phyloP scores from a whole-genome alignment of 1,140 invertebrate species.

The Armadillidium nasatum region DNA sequence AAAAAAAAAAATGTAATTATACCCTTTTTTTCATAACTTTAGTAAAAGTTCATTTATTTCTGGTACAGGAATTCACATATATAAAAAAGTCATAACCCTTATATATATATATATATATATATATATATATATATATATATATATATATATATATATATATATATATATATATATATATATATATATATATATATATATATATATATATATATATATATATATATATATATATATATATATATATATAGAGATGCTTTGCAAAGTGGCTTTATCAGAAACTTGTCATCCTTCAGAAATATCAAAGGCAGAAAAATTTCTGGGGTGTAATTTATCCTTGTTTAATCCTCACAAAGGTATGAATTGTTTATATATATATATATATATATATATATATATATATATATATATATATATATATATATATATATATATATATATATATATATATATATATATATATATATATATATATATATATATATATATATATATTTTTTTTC shows the following conservation, averaged over 20 bases:
- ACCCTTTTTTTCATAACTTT: too few species aligned
- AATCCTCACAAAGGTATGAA: background rate
- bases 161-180: slow-evolving; percentile 2
- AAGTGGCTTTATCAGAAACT: background rate
- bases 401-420: slow-evolving; percentile 4
- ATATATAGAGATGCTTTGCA: background rate
- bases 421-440: slow-evolving; percentile 16
- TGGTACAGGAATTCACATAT: too few species aligned
- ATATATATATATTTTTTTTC: background rate
- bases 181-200: slow-evolving; percentile 19
- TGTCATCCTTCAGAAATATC: background rate
- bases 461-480: slow-evolving; percentile 19
- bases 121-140: slow-evolving; percentile 21
- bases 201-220: slow-evolving; percentile 23
- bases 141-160: slow-evolving; percentile 17
- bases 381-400: too few species aligned
- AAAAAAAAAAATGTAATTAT: too few species aligned
- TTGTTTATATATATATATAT: background rate
- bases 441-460: slow-evolving; percentile 18
- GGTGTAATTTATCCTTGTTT: background rate
- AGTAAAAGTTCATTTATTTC: too few species aligned
- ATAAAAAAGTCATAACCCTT: too few species aligned
- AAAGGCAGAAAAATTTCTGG: background rate
- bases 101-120: slow-evolving; percentile 23
- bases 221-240: slow-evolving; percentile 25